phyloP scores from a whole-genome alignment of 2,797 vertebrate species.

The Malurus splendens region DNA sequence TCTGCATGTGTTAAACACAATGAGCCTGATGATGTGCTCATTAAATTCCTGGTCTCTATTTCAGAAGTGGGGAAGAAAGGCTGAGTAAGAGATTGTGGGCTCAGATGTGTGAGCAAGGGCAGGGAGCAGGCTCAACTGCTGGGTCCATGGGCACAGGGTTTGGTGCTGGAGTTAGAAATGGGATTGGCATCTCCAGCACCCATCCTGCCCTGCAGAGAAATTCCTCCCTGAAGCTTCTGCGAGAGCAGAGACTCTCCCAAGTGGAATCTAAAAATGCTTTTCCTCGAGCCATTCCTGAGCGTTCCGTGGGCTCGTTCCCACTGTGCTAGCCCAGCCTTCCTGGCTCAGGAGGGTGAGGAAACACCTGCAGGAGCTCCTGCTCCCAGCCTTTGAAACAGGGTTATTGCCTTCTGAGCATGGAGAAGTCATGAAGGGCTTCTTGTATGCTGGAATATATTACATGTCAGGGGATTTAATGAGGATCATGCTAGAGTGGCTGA shows the following conservation, averaged over 20 bases:
- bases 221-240: background rate
- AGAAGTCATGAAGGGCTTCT: slow-evolving; percentile 53
- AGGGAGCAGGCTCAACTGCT: background rate
- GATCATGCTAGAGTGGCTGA: slow-evolving; percentile 59
- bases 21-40: background rate
- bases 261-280: background rate
- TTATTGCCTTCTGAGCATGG: slow-evolving; percentile 49
- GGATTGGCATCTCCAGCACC: background rate
- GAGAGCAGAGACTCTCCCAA: background rate
- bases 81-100: background rate
- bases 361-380: slow-evolving; percentile 41
- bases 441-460: slow-evolving; percentile 53
- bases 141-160: background rate
- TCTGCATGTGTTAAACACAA: background rate
- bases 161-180: background rate
- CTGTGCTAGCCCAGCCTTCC: background rate
- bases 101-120: background rate
- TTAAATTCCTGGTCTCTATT: background rate
- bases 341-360: slow-evolving; percentile 28
- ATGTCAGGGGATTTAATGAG: slow-evolving; percentile 61
- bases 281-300: background rate
- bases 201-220: background rate
- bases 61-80: background rate
- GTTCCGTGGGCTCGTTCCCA: background rate
- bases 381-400: slow-evolving; percentile 48